A percentile compares a stretch with the other conserved stretches of the same genome.
Evolutionary conservation across 2,888 invertebrate genomes (phyloP).

Genomic region (Troides oblongomaculatus): DNA sequence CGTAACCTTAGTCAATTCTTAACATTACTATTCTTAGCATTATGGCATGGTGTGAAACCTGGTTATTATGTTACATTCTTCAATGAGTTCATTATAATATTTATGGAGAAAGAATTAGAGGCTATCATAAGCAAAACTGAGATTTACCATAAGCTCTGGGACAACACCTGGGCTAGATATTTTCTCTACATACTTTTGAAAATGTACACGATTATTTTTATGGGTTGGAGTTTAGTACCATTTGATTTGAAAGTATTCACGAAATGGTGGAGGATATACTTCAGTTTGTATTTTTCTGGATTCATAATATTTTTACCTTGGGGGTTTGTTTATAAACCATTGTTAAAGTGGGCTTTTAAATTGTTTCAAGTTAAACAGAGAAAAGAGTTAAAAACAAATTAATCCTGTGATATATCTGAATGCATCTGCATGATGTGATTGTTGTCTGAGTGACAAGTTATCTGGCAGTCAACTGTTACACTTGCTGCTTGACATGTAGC

Average conservation of each 20-base stretch:
- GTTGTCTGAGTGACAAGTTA: too few relatives aligned
- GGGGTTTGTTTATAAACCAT: constrained; percentile 79
- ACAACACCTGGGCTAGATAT: constrained; percentile 55
- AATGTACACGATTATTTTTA: constrained; percentile 87
- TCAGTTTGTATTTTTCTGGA: constrained; percentile 84
- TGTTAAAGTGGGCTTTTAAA: constrained; percentile 42
- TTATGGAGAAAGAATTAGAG: constrained; percentile 88
- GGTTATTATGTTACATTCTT: constrained; percentile 97
- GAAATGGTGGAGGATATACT: constrained; percentile 84
- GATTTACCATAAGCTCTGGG: constrained; percentile 68
- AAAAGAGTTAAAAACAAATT: constrained; percentile 11
- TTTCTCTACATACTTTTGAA: constrained; percentile 82
- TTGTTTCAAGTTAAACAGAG: constrained; percentile 32
- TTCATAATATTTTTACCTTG: constrained; percentile 84
- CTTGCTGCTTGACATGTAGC: too few relatives aligned
- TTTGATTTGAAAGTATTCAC: constrained; percentile 85
- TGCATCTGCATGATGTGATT: too few relatives aligned
- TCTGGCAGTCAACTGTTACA: too few relatives aligned
- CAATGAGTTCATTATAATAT: constrained; percentile 93
- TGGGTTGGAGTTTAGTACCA: constrained; percentile 90
- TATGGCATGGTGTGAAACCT: constrained; percentile 97
- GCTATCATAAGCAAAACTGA: constrained; percentile 75
- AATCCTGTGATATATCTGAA: background rate
- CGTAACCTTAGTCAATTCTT: constrained; percentile 88
- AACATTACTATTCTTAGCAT: constrained; percentile 91